Base-by-base conservation (phyloP, 2,113 vertebrate genomes). In the Haplochromis vanheusdeni region DNA sequence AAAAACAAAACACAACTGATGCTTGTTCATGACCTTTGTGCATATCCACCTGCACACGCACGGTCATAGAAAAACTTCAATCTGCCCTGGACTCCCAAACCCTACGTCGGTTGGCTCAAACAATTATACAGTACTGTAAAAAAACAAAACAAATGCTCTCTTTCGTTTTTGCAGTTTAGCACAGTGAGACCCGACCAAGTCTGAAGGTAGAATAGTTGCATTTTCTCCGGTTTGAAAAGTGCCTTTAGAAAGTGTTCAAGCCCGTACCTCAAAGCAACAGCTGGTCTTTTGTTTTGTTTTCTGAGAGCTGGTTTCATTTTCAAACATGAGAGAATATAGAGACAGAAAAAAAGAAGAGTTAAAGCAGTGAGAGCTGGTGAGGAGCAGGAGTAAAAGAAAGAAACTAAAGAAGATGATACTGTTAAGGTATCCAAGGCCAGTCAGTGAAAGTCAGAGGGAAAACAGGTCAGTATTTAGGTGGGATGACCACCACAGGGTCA, bases 191-290 rank as follows among this genome's bases (percentile, higher is more conserved):
- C 97, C 95, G 96, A 97, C 96, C 94, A 89, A 89, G 89, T 94
- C 94, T 96, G 93, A 97, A 97, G 97, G 97, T 97, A 98, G 97
- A 98, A 97, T 95, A 97, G 97, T 97, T 97, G 97, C 96, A 94
- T 96, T 87, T 94, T 89, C 94, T 96, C 95, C 93, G 93, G 94
- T 96, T 96, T 94, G 35, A 82, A 96, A 95, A 81, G 60, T 90
- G 86, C 42, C 70, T 77, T 77, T 77, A 77, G 42, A 77, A 77
- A 77, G 26, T 70, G 40, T 84, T 80, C 47, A 33, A 82, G 54
- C 54, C 62, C 58, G 4, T 84, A 23, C 87, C 80, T 83, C 68
- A 42, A 52, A 85, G 80, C 77, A 56, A 83, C 58, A 80, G 80
- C 79, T 87, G 86, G 49, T 90, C 89, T 85, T 33, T 68, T 51